Base-by-base conservation (phyloP, 2,797 vertebrate species). In the Sebastes baramenuke region DNA sequence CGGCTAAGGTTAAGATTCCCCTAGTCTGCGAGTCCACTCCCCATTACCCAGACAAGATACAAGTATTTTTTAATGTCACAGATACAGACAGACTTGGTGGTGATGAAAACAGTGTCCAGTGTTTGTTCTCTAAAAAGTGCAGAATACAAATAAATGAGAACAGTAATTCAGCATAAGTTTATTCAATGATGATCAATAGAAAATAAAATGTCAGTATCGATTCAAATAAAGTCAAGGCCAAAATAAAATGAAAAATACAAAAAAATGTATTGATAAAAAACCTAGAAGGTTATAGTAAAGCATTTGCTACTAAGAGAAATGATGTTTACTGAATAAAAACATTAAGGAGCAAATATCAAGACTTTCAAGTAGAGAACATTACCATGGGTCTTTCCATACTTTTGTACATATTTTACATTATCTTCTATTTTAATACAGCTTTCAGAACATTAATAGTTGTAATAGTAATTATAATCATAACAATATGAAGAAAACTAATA, bases 291-390 rank as follows among this genome's bases (percentile, higher is more conserved):
- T 93, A 91, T 92, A 91, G 87, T 94, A 95, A 95, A 95, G 93
- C 89, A 91, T 95, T 91, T 96, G 95, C 95, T 96, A 96, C 94
- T 85, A 93, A 94, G 92, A 93, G 80, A 95, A 94, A 93, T 93
- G 20, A 92, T 93, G 87, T 92, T 92, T 92, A 95, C 89, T 75
- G 87, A 96, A 95, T 94, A 94, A 94, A 95, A 96, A 95, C 86
- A 89, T 93, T 93, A 92, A 89, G 89, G 94, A 95, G 89, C 93
- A 94, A 94, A 95, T 94, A 94, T 94, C 91, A 93, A 92, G 92
- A 94, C 91, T 94, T 96, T 96, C 95, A 96, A 95, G 95, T 95
- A 95, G 88, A 96, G 94, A 95, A 95, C 92, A 94, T 95, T 91
- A 93, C 86, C 92, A 93, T 92, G 91, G 92, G 91, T 94, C 92